Percentiles rank a stretch among this genome's conserved stretches.
Conservation (phyloP, 2,888 invertebrate genomes). For the Drosophila anomalata region DNA sequence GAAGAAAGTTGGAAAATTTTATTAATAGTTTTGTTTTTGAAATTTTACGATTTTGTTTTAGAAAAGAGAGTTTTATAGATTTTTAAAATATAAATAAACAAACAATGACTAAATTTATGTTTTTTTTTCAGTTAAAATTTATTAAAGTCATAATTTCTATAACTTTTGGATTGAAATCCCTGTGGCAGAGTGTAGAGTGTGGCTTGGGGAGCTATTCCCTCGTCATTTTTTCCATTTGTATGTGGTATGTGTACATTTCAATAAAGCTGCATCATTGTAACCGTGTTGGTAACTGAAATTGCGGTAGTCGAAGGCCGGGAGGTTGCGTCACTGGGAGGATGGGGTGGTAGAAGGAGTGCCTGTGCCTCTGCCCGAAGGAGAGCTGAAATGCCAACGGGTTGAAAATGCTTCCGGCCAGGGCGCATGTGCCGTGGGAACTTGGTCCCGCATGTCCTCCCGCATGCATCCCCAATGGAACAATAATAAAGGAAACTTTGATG, state of each 20-base stretch:
- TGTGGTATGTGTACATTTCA: slow-evolving; percentile 39
- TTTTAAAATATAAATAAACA: no score
- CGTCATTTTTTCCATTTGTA: slow-evolving; percentile 15
- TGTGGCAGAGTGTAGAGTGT: slow-evolving; percentile 22
- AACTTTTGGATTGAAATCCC: background rate
- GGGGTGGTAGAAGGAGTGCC: slow-evolving; percentile 3
- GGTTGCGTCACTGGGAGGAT: slow-evolving; percentile 28
- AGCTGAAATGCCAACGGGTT: slow-evolving; percentile 62
- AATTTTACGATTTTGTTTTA: no score
- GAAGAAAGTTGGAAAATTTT: no score
- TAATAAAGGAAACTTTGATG: slow-evolving; percentile 12
- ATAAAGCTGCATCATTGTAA: slow-evolving; percentile 43
- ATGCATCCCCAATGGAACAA: slow-evolving; percentile 7
- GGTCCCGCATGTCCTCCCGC: background rate
- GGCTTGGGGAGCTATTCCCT: slow-evolving; percentile 11
- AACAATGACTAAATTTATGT: no score
- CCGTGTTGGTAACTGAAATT: slow-evolving; percentile 29
- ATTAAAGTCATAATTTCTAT: no score
- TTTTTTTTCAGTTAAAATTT: no score
- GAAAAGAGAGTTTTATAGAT: no score
- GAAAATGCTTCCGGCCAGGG: slow-evolving; percentile 47
- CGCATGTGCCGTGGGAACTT: slow-evolving; percentile 61
- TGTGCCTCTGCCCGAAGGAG: slow-evolving; percentile 2
- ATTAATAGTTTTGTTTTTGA: no score
- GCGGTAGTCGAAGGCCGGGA: slow-evolving; percentile 35